phyloP scores from a whole-genome alignment of 2,113 vertebrate species.

The Rhinogobius similis region DNA sequence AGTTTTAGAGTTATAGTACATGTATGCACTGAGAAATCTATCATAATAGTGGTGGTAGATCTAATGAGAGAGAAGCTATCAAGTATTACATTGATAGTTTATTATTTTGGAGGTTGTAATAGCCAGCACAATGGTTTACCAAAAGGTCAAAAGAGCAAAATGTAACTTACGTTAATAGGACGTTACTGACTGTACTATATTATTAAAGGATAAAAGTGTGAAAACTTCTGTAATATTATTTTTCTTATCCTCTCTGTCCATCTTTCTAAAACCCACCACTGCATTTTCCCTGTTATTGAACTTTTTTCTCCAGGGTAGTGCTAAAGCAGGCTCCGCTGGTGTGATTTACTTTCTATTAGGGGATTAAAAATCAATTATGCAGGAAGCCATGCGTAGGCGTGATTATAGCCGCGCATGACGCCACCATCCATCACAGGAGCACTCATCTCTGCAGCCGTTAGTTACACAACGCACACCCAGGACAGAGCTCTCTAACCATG shows the following conservation, averaged over 20 bases:
- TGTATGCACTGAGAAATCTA: too few relatives aligned
- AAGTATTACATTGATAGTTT: neutral
- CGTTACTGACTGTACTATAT: too few relatives aligned
- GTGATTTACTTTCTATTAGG: constrained; percentile 84
- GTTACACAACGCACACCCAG: constrained; percentile 67
- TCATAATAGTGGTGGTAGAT: neutral
- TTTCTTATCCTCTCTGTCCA: too few relatives aligned
- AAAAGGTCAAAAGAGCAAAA: neutral
- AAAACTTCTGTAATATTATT: too few relatives aligned
- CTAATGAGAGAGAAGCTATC: neutral
- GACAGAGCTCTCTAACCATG: constrained; percentile 58
- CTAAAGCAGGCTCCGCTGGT: constrained; percentile 70
- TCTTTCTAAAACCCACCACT: constrained; percentile 9
- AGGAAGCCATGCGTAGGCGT: constrained; percentile 80
- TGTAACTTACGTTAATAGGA: neutral
- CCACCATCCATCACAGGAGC: constrained; percentile 78
- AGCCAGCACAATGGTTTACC: too few relatives aligned
- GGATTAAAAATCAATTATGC: constrained; percentile 85
- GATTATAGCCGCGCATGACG: constrained; percentile 77
- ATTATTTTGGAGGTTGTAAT: too few relatives aligned
- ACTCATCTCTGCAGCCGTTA: constrained; percentile 73
- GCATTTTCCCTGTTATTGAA: constrained; percentile 34
- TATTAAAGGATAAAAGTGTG: too few relatives aligned
- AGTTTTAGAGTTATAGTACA: neutral
- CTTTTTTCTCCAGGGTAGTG: constrained; percentile 35